Evolutionary conservation across 1,140 invertebrate genomes (phyloP), one percentile per base, ranked within the genome.

Genomic region (Drosophila arizonae): DNA sequence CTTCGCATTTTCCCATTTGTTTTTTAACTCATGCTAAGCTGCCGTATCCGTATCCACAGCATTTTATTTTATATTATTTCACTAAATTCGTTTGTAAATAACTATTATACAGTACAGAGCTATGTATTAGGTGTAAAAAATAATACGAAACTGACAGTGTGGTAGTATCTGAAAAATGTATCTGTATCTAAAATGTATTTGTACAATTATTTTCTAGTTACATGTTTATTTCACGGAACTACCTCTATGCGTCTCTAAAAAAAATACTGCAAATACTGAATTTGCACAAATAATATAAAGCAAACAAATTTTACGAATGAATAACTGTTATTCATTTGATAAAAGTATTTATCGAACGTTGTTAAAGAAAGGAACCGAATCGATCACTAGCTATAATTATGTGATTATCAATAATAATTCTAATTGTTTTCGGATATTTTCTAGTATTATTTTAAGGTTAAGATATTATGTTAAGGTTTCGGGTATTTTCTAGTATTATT

Each of bases 71-170:
- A 6, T 33, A 30, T 30, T 6, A 30, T 30, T 30, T 46, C n/a
- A 17, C 41, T 36, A 43, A 46, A 52, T 28, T 60, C 30, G 11
- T 52, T 39, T 52, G 33, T 24, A 52, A 60, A 54, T 71, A 56
- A 33, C 36, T 39, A 67, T 39, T 60, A 39, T 66, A 13, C 30
- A 36, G 17, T 57, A 70, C 51, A 43, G 46, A 67, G 54, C 69
- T 66, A 54, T 71, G 41, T 54, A 10, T 48, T 67, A 52, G 41
- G 39, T 50, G 69, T 66, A 72, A 66, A 72, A 58, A 66, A 72
- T 71, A 71, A 72, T 66, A 66, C 62, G 48, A 21, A 39, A 58
- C 63, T 58, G 56, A 45, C 69, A 72, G 69, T 66, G 54, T 66
- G 63, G 46, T 39, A 54, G 69, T 43, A 45, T 66, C 26, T 46